These are phyloP conservation scores for Lamproptera curius DNA, from an alignment of 2,888 invertebrate species.

Conservation along the genomic window DNA sequence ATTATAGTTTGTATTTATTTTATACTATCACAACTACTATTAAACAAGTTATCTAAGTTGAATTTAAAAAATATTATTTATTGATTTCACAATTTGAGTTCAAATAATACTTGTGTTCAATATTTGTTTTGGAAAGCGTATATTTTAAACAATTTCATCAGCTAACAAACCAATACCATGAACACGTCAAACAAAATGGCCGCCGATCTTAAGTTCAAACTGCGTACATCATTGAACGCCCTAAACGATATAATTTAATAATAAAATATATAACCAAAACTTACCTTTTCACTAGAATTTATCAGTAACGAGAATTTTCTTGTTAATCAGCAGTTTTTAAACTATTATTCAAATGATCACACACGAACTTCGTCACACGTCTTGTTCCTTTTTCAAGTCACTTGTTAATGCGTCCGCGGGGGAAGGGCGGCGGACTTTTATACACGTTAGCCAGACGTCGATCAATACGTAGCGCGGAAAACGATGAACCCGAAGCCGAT, in stretches of 20 bases:
- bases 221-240: conserved; percentile 10
- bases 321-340: conserved; percentile 18
- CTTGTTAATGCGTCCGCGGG: conserved; percentile 18
- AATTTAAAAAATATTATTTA: too few relatives aligned
- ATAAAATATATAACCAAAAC: conserved; percentile 1
- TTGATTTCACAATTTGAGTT: too few relatives aligned
- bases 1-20: too few relatives aligned
- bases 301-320: conserved; percentile 18
- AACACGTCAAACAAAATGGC: conserved; percentile 22
- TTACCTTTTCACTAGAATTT: conserved; percentile 20
- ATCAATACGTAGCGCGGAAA: conserved; percentile 15
- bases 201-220: not conserved
- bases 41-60: too few relatives aligned
- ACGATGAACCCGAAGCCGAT: conserved; percentile 19
- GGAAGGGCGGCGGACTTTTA: conserved; percentile 12
- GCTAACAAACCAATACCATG: conserved; percentile 9
- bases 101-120: too few relatives aligned
- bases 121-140: too few relatives aligned
- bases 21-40: too few relatives aligned
- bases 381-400: conserved; percentile 21
- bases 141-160: too few relatives aligned
- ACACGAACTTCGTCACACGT: conserved; percentile 19
- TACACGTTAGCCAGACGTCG: conserved; percentile 14
- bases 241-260: not conserved
- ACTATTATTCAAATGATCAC: conserved; percentile 20